Evolutionary conservation across 2,113 vertebrate genomes (phyloP), one percentile per base, ranked within the genome.

Genomic region (Rousettus leschenaultii): DNA sequence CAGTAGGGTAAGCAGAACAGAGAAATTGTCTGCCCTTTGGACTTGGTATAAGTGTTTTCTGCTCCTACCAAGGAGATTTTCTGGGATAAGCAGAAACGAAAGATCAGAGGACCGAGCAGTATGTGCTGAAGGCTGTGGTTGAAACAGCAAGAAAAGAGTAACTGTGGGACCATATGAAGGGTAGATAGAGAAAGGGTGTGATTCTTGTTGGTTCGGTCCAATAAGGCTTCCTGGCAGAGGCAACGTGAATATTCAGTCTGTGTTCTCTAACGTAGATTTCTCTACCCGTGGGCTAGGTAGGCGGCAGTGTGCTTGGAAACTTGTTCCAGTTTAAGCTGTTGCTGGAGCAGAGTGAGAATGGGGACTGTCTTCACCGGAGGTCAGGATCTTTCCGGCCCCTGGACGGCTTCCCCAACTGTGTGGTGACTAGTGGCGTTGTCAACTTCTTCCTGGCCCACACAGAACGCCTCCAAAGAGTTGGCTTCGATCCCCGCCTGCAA

Each of bases 361-460:
- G 98, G 0, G 97, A 97, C 94, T 99, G 98, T 48, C 38, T 99
- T 14, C 91, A 97, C 57, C 95, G 96, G 43, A 96, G 88, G 33
- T 5, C 14, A 0, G 97, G 93, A 0, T 91, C 48, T 13, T 98
- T 98, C 75, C 87, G 93, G 10, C 45, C 38, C 2, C 83, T 99
- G 22, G 95, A 98, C 1, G 97, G 97, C 75, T 98, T 98, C 79
- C 98, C 98, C 4, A 61, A 85, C 63, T 99, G 98, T 15, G 75
- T 87, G 79, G 45, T 98, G 38, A 97, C 97, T 11, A 98, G 96
- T 11, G 98, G 97, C 0, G 98, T 99, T 0, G 83, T 92, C 65
- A 99, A 99, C 96, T 99, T 98, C 96, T 99, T 99, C 89, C 97
- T 99, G 94, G 99, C 98, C n/a, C 98, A 98, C 86, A 99, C 98